phyloP scores from a whole-genome alignment of 2,113 vertebrate species.

The Lamprologus tigripictilis region DNA sequence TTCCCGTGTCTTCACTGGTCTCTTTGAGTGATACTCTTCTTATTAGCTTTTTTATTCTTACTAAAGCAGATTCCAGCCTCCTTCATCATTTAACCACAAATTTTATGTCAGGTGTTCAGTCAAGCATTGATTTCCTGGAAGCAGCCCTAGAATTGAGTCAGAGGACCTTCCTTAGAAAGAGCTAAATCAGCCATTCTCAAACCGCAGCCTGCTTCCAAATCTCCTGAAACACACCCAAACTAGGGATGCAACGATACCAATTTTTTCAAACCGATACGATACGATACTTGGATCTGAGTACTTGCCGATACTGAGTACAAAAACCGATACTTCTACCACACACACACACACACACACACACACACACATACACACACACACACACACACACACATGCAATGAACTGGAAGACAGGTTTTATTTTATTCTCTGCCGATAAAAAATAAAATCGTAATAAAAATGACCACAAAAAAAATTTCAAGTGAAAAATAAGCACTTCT shows the following conservation, averaged over 20 bases:
- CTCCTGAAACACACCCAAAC: background rate
- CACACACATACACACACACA: no score
- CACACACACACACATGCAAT: no score
- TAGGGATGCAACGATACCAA: no score
- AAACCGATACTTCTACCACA: no score
- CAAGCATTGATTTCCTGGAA: background rate
- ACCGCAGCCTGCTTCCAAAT: background rate
- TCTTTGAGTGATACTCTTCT: background rate
- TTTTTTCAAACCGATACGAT: no score
- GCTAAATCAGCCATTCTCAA: background rate
- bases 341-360: no score
- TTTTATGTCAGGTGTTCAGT: background rate
- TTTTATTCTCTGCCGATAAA: no score
- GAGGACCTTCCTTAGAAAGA: background rate
- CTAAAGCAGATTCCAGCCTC: background rate
- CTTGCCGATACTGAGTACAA: fast-evolving
- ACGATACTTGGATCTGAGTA: no score
- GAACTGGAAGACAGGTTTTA: no score
- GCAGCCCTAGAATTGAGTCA: background rate
- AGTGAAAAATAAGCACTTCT: no score
- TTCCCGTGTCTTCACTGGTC: background rate
- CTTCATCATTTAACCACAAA: background rate
- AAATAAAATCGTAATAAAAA: no score
- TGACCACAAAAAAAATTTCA: no score
- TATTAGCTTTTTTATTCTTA: background rate